These are phyloP conservation scores for Chironex yamaguchii DNA, from an alignment of 30 jellyfish, hydroid and myxozoan species.

Conservation along the genomic window DNA sequence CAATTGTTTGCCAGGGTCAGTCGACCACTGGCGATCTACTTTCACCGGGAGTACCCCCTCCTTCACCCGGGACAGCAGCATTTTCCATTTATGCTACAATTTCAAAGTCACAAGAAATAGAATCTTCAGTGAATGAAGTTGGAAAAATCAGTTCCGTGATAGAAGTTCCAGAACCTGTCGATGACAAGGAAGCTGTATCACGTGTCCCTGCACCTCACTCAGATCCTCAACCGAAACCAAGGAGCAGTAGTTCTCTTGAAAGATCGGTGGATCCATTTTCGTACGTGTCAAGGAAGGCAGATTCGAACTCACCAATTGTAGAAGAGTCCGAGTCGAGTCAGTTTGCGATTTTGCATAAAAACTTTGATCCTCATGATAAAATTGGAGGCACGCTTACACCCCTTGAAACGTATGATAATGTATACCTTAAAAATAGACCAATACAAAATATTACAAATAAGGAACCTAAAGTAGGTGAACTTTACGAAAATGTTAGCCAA, in stretches of 20 bases:
- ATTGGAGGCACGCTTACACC: not conserved
- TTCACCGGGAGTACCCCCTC: constrained; percentile 82
- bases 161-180: not conserved
- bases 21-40: constrained; percentile 17
- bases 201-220: not conserved
- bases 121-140: no score
- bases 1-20: not conserved
- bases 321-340: not conserved
- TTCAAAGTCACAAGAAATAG: not conserved
- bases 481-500: constrained; percentile 16
- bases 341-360: not conserved
- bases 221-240: not conserved
- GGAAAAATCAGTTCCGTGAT: no score
- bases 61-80: constrained; percentile 69
- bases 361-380: not conserved
- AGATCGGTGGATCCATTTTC: not conserved
- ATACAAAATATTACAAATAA: not conserved
- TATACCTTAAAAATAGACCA: constrained; percentile 18
- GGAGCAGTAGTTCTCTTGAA: not conserved
- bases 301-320: not conserved
- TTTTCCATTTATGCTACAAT: not conserved
- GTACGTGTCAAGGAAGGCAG: not conserved
- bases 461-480: constrained; percentile 46
- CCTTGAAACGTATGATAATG: constrained; percentile 44
- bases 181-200: not conserved